Base-by-base conservation (phyloP, 2,113 vertebrate species). In the Mormyrus iriodes region DNA sequence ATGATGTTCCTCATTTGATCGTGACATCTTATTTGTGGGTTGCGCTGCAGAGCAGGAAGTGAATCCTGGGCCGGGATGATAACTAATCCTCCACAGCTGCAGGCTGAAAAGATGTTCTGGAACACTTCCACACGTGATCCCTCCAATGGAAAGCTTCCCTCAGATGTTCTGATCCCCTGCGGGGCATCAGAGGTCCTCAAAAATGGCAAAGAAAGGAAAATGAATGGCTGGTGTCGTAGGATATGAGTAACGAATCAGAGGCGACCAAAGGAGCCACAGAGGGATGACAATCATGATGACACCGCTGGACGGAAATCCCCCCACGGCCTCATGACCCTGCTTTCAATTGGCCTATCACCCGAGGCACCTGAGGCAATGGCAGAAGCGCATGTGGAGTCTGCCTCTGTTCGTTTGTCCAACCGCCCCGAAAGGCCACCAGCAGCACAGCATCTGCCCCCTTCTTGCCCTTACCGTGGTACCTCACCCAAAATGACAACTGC, bases 31-130 rank as follows among this genome's bases (percentile, higher is more conserved):
- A 92, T 93, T 92, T 87, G 35, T 21, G 84, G 58, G 89, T 55
- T 85, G 92, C 91, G 85, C 82, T 86, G 90, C 92, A 91, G 91
- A 94, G 94, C 94, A 93, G 93, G 92, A 93, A 93, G 93, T 93
- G 92, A 92, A 93, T 93, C 91, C 93, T 93, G 93, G 94, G 94
- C 91, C 90, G 92, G 90, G 93, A 94, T 94, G 93, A 95, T 92
- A 92, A 90, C 92, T 94, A 95, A 95, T 94, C 94, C 94, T 92
- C 91, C 89, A 91, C 94, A 95, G 93, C 94, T 95, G 93, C 93
- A 90, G 93, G 94, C 93, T 95, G 92, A 95, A 95, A 95, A 94
- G 93, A 92, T 89, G 55, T 89, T 93, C 94, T 95, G 93, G 93
- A 95, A 91, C 88, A 90, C 92, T 93, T 94, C 92, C 92, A 94